Base-by-base conservation (phyloP, 92 coral and sea anemone genomes). In the Epizoanthus stellaris region DNA sequence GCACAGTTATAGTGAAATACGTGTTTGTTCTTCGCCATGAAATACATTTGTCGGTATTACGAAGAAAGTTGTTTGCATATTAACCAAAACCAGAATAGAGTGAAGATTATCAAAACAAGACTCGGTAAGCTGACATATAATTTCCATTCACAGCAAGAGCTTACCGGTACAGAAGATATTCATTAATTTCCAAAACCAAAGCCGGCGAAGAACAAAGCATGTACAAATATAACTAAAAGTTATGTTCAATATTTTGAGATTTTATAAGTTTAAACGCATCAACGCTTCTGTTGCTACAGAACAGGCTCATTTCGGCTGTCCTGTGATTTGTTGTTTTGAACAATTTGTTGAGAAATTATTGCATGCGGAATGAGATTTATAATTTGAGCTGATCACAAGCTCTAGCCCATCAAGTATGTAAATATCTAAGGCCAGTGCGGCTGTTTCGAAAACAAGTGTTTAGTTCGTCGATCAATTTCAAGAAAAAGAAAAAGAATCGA, bases 21-120 rank as follows among this genome's bases (percentile, higher is more conserved):
- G 38, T 59, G 17, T 58, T 59, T 76, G 25, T 68, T 68, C 73
- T 68, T 34, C 17, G 42, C 73, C 73, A 68, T 43, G 52, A 68
- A 68, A 68, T 36, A 68, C 45, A 45, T 72, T 72, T 72, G 77
- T 45, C 59, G 59, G 76, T 13, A 49, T 68, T 68, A 68, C 39
- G 49, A 30, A 13, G 73, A 72, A 72, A 43, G 21, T 56, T 72
- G 60, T 49, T 72, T 72, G 25, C 56, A 73, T 56, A 73, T 6
- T 1, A 77, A 19, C 52, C 12, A 63, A 62, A 62, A 13, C 47
- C 11, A 19, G 58, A 42, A 42, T n/a, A 61, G 82, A 60, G 49
- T 16, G 3, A 43, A 39, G 10, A 56, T 40, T 62, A 79, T 15
- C 39, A 56, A 62, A 79, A 79, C 4, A 76, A 57, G 8, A 23